Conservation (phyloP, 2,113 vertebrate genomes). For the Coracopsis vasa region DNA sequence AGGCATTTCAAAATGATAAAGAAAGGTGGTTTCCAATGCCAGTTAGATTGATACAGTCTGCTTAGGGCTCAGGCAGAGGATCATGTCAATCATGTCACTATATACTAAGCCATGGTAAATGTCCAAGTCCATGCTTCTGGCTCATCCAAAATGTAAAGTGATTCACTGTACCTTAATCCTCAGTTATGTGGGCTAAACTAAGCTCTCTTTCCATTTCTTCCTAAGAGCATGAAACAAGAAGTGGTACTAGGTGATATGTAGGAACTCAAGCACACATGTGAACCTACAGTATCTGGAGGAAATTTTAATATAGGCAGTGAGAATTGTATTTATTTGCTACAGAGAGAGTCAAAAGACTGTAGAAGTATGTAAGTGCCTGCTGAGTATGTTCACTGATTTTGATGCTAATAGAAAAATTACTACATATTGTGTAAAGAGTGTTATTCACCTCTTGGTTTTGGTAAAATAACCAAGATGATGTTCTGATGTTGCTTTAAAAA, state of each 20-base stretch:
- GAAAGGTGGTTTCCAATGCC: neutral
- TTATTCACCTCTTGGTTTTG: neutral
- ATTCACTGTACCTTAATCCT: neutral
- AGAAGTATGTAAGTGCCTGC: neutral
- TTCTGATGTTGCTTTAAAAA: neutral
- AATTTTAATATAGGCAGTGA: neutral
- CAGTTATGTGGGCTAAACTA: neutral
- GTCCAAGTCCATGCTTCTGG: neutral
- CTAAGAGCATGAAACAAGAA: neutral
- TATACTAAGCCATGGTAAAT: neutral
- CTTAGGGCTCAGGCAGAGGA: neutral
- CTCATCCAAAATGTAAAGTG: neutral
- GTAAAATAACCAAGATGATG: neutral
- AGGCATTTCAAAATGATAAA: neutral
- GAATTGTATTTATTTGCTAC: neutral
- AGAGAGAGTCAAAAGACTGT: neutral
- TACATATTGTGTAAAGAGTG: neutral
- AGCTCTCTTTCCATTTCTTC: neutral
- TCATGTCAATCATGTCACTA: accelerated
- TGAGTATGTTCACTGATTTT: neutral
- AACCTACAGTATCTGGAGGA: neutral
- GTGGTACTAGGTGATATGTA: neutral
- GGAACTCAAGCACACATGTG: neutral
- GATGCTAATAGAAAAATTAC: neutral
- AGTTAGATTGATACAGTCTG: neutral